Evolutionary conservation across 2,797 vertebrate genomes (phyloP).

Genomic region (Streptopelia turtur): DNA sequence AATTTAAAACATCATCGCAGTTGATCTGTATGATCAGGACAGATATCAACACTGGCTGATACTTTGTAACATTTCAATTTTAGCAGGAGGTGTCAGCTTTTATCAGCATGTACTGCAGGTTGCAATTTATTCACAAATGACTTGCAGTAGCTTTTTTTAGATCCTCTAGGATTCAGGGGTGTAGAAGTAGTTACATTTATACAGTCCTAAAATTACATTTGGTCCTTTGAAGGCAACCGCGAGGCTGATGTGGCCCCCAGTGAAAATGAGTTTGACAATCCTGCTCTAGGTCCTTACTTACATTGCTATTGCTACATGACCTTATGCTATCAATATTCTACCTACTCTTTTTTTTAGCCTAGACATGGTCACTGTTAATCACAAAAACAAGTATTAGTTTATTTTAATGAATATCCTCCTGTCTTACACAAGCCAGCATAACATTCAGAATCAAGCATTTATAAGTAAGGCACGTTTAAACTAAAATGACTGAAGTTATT

Average conservation of each 20-base stretch:
- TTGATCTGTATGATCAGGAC: background rate
- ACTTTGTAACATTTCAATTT: background rate
- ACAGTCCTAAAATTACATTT: too few species aligned
- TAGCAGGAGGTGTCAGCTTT: background rate
- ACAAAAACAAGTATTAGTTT: background rate
- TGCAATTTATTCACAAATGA: background rate
- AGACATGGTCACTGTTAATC: background rate
- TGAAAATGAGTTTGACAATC: too few species aligned
- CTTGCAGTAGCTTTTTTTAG: background rate
- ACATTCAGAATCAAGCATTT: background rate
- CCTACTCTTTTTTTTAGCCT: background rate
- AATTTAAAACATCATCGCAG: background rate
- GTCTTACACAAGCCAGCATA: background rate
- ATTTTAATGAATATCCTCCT: background rate
- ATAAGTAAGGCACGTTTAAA: background rate
- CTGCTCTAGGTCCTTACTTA: background rate
- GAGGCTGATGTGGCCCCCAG: too few species aligned
- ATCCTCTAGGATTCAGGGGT: too few species aligned
- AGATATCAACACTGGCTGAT: background rate
- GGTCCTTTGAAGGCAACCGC: too few species aligned
- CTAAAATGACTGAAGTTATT: background rate
- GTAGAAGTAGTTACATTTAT: too few species aligned
- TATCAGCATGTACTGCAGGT: background rate
- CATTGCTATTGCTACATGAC: background rate
- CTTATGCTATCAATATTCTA: background rate